Conservation (phyloP, 92 coral and sea anemone genomes). For the Phenganax subtilis region DNA sequence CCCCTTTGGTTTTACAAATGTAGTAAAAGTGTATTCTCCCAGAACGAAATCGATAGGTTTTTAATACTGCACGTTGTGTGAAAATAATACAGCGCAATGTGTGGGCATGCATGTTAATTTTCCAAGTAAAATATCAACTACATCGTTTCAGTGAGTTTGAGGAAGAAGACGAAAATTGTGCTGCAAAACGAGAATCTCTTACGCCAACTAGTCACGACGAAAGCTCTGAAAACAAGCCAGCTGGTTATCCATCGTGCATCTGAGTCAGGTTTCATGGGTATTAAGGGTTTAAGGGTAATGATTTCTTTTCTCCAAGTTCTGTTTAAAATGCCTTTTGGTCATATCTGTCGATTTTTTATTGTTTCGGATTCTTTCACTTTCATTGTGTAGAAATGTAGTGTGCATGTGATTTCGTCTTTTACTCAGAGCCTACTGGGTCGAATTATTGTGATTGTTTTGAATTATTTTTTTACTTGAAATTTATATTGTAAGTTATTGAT, state of each 20-base stretch:
- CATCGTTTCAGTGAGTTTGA: conserved; percentile 17
- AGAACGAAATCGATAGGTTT: not conserved
- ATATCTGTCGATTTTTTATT: not conserved
- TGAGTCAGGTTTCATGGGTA: not conserved
- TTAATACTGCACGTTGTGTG: not conserved
- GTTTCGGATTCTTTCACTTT: not conserved
- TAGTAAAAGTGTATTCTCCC: too few relatives aligned
- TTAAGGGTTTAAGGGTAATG: conserved; percentile 4
- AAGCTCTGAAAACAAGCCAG: conserved; percentile 22
- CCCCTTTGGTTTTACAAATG: too few relatives aligned
- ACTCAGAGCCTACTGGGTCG: conserved; percentile 20
- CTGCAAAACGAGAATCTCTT: conserved; percentile 1
- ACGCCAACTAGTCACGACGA: conserved; percentile 8
- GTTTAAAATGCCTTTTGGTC: conserved; percentile 41
- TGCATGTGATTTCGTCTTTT: conserved; percentile 11
- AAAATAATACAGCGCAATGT: not conserved
- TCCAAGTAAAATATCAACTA: too few relatives aligned
- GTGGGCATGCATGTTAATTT: not conserved
- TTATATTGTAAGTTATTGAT: conserved; percentile 15
- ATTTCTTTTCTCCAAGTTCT: conserved; percentile 5
- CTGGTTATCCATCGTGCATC: conserved; percentile 28
- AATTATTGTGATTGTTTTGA: conserved; percentile 17
- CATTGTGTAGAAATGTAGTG: conserved; percentile 1
- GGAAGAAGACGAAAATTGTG: conserved; percentile 1
- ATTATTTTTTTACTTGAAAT: not conserved